Conservation (phyloP, 2,797 vertebrate genomes). For the Carapus acus region DNA sequence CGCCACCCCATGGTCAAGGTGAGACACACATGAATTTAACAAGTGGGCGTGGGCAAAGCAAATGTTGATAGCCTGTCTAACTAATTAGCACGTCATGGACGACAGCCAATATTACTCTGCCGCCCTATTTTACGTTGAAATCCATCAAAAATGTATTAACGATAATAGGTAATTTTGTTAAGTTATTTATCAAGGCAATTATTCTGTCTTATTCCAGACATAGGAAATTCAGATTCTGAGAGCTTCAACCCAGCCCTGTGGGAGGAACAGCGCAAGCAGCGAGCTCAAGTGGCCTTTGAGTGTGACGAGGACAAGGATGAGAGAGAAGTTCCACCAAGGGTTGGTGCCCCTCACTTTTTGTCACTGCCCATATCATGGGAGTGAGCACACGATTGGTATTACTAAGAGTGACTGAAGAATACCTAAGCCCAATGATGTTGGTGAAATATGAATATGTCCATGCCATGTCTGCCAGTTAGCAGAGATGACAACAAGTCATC, state of each 20-base stretch:
- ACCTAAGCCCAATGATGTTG: too few species aligned
- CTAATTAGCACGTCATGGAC: too few species aligned
- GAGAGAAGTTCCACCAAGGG: slow-evolving; percentile 87
- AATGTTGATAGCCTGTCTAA: slow-evolving; percentile 3
- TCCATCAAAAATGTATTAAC: too few species aligned
- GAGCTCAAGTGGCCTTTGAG: slow-evolving; percentile 97
- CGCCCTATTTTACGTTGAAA: too few species aligned
- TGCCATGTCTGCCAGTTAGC: too few species aligned
- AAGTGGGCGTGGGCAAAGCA: not conserved
- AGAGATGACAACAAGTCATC: too few species aligned
- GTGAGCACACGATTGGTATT: too few species aligned
- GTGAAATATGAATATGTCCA: too few species aligned
- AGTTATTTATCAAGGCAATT: too few species aligned
- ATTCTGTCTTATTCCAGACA: slow-evolving; percentile 66
- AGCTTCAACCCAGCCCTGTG: slow-evolving; percentile 96
- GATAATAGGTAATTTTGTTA: too few species aligned
- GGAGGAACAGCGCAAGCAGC: slow-evolving; percentile 96
- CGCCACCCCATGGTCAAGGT: slow-evolving; percentile 53
- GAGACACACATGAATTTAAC: not conserved
- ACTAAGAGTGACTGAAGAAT: too few species aligned
- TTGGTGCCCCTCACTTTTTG: slow-evolving; percentile 59
- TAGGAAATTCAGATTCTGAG: slow-evolving; percentile 91
- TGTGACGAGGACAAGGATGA: slow-evolving; percentile 98
- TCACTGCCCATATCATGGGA: not conserved
- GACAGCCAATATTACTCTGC: too few species aligned